Conservation (phyloP, 2,797 vertebrate genomes). For the Allobates femoralis region DNA sequence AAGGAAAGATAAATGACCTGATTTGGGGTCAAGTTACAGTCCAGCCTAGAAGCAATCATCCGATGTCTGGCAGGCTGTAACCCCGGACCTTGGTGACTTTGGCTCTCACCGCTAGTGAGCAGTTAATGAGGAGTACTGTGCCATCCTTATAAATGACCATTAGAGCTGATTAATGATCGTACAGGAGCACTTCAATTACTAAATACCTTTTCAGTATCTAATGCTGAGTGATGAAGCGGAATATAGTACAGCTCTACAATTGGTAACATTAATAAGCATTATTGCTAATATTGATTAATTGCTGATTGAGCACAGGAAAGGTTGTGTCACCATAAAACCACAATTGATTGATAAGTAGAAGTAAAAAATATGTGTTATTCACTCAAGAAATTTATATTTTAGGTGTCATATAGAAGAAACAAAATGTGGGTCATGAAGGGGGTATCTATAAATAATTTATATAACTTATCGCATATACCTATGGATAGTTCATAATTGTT, state of each 20-base stretch:
- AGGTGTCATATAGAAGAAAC: neutral
- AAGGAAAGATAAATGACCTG: constrained; percentile 15
- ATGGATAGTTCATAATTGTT: too few relatives aligned
- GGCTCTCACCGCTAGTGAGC: neutral
- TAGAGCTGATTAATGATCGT: constrained; percentile 19
- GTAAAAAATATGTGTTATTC: neutral
- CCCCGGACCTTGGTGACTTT: neutral
- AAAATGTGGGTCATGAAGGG: neutral
- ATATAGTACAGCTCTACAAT: neutral
- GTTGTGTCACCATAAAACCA: neutral
- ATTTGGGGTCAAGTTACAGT: constrained; percentile 34
- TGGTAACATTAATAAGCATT: constrained; percentile 41
- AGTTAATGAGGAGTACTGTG: constrained; percentile 14
- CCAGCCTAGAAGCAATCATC: constrained; percentile 12
- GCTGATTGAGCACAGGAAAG: neutral
- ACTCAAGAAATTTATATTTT: neutral
- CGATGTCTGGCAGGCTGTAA: neutral
- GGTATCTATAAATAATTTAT: neutral
- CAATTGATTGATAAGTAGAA: neutral
- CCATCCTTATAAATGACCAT: constrained; percentile 42
- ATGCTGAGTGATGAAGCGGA: constrained; percentile 12
- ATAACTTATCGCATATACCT: too few relatives aligned
- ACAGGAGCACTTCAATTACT: constrained; percentile 40
- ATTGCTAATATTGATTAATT: neutral
- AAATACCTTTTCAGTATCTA: constrained; percentile 19